Base-by-base conservation (phyloP, 1,140 invertebrate species). In the Armadillidium nasatum region DNA sequence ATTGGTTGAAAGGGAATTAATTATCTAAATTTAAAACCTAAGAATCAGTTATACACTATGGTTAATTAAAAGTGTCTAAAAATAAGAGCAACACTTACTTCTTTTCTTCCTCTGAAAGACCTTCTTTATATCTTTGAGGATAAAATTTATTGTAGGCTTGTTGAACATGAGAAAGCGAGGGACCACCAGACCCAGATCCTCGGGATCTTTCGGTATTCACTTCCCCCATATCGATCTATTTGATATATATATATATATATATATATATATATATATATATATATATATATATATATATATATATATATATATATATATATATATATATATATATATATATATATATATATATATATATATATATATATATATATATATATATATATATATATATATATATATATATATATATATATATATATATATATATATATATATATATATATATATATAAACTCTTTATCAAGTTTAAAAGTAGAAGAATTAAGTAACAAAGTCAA, bases 141-240 rank as follows among this genome's bases (percentile, higher is more conserved):
- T 94, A 96, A 87, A 96, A 97, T 84, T 94, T 91, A 82, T 95
- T 93, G 33, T 96, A 85, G 75, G 88, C 93, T 85, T 90, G 91
- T 15, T 91, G 86, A 15, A 90, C 87, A 83, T 89, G 88, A 83
- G 89, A 87, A 1, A 86, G 85, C 83, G 87, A 88, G 23, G 83
- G 85, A 67, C 85, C 84, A 44, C 84, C 85, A 43, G 86, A 87
- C n/a, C 85, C 84, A 73, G 87, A 89, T 7, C 88, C 87, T 77
- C 88, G 84, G 21, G 85, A 86, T 82, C 88, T 88, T 21, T 90
- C 89, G 44, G 86, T 84, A 76, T 89, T 87, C 79, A 88, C 89
- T 83, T 91, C 90, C 50, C 90, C 90, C 84, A 88, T 89, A 84
- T 91, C 90, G 82, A 92, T 90, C 89, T 60, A 60, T 15, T 3